Base-by-base conservation (phyloP, 2,888 invertebrate genomes). In the Andrena minutula region DNA sequence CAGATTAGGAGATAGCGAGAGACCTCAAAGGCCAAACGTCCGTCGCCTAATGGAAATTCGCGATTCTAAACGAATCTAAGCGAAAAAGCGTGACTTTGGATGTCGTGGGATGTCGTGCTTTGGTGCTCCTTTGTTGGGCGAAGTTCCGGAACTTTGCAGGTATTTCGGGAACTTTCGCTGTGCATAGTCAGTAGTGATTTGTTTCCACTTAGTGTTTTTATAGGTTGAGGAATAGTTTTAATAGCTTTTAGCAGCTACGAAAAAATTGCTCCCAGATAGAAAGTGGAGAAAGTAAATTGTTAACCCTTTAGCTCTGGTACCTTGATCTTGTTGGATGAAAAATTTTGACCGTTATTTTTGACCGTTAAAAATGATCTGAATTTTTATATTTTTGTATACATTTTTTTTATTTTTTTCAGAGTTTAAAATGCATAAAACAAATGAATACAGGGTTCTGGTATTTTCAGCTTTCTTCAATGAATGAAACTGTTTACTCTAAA, bases 21-120 rank as follows among this genome's bases (percentile, higher is more conserved):
- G 64, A n/a, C 65, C 47, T 49, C 64, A 86, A 83, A 85, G 86
- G 83, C 85, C 88, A 79, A 85, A 82, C 58, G 71, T 76, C 51
- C 73, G 69, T 61, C 61, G 69, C 28, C 58, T 51, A 58, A 81
- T 76, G 74, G 74, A n/a, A 71, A 83, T 32, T 41, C 41, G 47
- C 3, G 64, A 20, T 32, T 49, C 65, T 60, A 49, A 49, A 61
- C 61, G 73, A 41, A 16, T 41, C 41, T 16, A 4, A 16, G 8
- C 28, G 70, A 41, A 58, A 83, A 77, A 68, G 28, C 78, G 53
- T 51, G 65, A 65, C 74, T 81, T 63, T 53, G 35, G 49, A 64
- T 41, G 35, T 60, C 78, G 16, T 23, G 16, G 2, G 32, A 3
- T 20, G 23, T 56, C 56, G 23, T 26, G 23, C 4, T 23, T 10